Base-by-base conservation (phyloP, 2,888 invertebrate genomes). In the Sisyra nigra region DNA sequence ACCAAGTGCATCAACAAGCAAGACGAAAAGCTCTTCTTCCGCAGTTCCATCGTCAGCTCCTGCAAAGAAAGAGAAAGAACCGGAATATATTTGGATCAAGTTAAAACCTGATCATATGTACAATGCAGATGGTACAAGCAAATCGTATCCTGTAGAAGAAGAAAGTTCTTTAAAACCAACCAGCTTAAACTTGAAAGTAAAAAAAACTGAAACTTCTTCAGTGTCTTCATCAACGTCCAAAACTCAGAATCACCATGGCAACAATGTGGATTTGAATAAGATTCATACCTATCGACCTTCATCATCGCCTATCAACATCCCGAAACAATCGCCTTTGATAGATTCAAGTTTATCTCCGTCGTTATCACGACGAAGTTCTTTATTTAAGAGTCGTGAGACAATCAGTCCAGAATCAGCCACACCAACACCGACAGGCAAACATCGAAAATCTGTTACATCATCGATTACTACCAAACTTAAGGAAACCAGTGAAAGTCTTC, bases 81-180 rank as follows among this genome's bases (percentile, higher is more conserved):
- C 72, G 0, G 69, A 71, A 46, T 72, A 71, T 49, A 72, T 80
- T 49, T 65, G 80, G 46, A 80, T 80, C 47, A 76, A 77, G 58
- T 59, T 85, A 37, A 82, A 80, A 53, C 83, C 84, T 0, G 82
- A 83, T 55, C 71, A 76, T 39, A 71, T 80, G 58, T 83, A 83
- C 54, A 74, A 74, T 43, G 63, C 67, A 48, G 62, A 68, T 47
- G 71, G 69, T 39, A 61, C 68, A n/a, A 67, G 61, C 48, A 54
- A 57, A 49, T 61, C 57, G 50, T 59, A 55, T 46, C 57, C 51
- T 46, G 45, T 56, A 53, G 6, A 40, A 2, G 24, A 30, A 9
- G 31, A 32, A 13, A 9, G 24, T 10, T 55, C 63, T 3, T 63
- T 68, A 46, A 80, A 80, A 54, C 78, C 80, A 0, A 72, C 60